phyloP scores from a whole-genome alignment of 2,888 invertebrate species.

The Tribolium freemani region DNA sequence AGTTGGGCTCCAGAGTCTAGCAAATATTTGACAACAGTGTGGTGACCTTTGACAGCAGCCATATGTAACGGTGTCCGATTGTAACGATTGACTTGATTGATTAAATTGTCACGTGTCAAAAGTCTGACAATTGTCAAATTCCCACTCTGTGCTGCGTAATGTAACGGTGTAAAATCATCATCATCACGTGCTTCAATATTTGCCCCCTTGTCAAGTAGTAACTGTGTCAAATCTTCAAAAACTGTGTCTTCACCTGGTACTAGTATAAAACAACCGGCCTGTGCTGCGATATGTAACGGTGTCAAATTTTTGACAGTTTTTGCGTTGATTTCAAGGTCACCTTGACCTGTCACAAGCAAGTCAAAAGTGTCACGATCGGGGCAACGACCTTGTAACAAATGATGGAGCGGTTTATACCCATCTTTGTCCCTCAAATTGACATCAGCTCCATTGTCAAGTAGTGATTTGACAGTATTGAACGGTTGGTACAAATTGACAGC shows the following conservation, averaged over 20 bases:
- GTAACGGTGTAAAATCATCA: conserved; percentile 1
- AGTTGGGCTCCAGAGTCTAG: neutral
- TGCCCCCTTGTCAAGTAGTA: neutral
- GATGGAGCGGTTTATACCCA: neutral
- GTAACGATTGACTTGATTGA: neutral
- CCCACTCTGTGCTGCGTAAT: conserved; percentile 1
- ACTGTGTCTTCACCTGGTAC: neutral
- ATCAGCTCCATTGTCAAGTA: neutral
- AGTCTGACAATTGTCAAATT: neutral
- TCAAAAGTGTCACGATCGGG: neutral
- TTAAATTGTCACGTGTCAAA: neutral
- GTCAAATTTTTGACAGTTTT: neutral
- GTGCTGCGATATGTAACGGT: conserved; percentile 1
- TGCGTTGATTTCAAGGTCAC: neutral
- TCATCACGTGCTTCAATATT: neutral
- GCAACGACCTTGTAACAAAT: neutral
- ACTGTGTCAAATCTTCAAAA: neutral
- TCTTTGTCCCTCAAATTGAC: neutral
- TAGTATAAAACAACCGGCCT: neutral
- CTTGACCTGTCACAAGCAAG: neutral
- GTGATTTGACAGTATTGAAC: neutral
- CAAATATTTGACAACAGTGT: neutral
- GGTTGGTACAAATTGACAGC: neutral
- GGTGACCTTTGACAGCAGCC: neutral
- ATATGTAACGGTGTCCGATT: neutral